Percentiles rank a stretch among this genome's conserved stretches.
Conservation (phyloP, 2,797 vertebrate genomes). For the Eupleurogrammus muticus region DNA sequence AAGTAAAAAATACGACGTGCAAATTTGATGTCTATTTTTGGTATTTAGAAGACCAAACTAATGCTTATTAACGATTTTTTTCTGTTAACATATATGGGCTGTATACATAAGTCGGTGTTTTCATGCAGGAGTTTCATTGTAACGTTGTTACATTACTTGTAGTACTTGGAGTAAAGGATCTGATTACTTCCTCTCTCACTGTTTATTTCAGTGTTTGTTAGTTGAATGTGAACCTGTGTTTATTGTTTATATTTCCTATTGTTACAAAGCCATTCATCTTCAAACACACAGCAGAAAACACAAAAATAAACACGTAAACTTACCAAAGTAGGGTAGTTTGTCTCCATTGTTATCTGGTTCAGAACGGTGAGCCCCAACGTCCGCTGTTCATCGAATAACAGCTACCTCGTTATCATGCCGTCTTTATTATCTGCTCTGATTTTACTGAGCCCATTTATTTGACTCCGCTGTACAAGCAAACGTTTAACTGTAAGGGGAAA, state of each 20-base stretch:
- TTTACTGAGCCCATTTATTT: not conserved
- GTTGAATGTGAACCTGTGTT: too few species aligned
- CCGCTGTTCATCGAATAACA: conserved; percentile 13
- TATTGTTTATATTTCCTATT: not conserved
- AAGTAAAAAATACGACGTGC: too few species aligned
- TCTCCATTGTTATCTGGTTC: conserved; percentile 52
- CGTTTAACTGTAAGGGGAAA: not conserved
- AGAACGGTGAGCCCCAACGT: not conserved
- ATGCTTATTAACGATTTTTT: too few species aligned
- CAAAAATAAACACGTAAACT: not conserved
- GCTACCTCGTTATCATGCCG: conserved; percentile 10
- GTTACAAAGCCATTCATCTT: not conserved
- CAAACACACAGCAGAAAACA: not conserved
- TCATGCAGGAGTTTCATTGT: too few species aligned
- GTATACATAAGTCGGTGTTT: too few species aligned
- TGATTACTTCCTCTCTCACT: too few species aligned
- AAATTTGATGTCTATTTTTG: too few species aligned
- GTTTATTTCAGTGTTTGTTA: too few species aligned
- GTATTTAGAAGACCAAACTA: too few species aligned
- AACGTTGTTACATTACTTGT: too few species aligned
- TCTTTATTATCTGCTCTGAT: not conserved
- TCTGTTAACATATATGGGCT: too few species aligned
- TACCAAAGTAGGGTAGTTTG: conserved; percentile 51
- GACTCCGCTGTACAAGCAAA: not conserved
- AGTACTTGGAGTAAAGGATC: too few species aligned